Base-by-base conservation (phyloP, 2,797 vertebrate genomes). In the Furcifer pardalis region DNA sequence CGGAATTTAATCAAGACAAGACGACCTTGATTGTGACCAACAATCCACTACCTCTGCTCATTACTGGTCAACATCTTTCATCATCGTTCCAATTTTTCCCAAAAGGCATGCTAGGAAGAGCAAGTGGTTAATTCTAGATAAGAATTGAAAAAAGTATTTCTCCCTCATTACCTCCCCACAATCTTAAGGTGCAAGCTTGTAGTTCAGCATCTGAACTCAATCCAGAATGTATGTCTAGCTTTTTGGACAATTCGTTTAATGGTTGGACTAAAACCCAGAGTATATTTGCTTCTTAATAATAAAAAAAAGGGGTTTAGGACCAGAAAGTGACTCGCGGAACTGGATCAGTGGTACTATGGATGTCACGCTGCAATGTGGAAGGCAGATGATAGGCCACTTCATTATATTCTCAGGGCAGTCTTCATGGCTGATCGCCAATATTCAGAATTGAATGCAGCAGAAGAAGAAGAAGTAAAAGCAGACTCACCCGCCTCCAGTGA, bases 1-100 rank as follows among this genome's bases (percentile, higher is more conserved):
- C 91, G 0, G 91, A 94, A 25, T 91, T 86, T 71, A 94, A 94
- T 72, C 90, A 94, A 78, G 94, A 93, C 79, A 93, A 93, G 86
- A 93, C 93, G 8, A 71, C 86, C 23, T 30, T 94, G 79, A 92
- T 95, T 8, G 40, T 94, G 82, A 92, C 91, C 66, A 96, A 95
- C 81, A 95, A 94, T 77, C 91, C 92, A 2, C 86, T 91, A 62
- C 89, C 90, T 30, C 83, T 72, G 80, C 78, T 77, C 25, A 46
- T 88, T 49, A 49, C 72, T 10, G 80, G 77, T 27, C 52, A 90
- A 17, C 89, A 86, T 15, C 83, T 88, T 5, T 72, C 87, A 19
- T 79, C 42, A 0, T 84, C 85, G n/a, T 75, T 75, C 2, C 86
- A 77, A 3, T 95, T 92, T 81, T 91, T 95, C 19, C 42, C 79